Evolutionary conservation across 2,797 vertebrate species (phyloP).

Genomic region (Argya squamiceps): DNA sequence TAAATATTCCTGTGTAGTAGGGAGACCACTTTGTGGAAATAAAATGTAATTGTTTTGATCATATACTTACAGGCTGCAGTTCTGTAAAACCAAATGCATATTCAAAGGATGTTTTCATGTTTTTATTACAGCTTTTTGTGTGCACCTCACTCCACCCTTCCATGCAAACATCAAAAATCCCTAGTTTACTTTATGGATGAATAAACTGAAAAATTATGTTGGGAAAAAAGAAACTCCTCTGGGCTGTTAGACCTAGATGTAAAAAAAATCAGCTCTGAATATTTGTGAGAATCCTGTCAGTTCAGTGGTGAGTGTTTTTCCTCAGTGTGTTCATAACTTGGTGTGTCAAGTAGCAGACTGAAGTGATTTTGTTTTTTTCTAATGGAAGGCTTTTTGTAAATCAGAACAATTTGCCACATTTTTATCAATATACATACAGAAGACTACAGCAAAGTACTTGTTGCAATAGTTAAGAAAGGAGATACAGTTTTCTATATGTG

Average conservation of each 20-base stretch:
- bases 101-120: conserved; percentile 10
- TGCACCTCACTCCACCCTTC: neutral
- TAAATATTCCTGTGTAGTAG: neutral
- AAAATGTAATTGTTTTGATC: neutral
- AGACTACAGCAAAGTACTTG: neutral
- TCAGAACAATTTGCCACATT: neutral
- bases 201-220: conserved; percentile 31
- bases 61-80: neutral
- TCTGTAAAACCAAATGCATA: conserved; percentile 11
- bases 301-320: neutral
- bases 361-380: neutral
- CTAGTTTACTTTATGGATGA: conserved; percentile 34
- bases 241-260: neutral
- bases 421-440: neutral
- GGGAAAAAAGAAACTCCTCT: conserved; percentile 8
- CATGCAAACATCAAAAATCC: conserved; percentile 12
- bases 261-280: neutral
- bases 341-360: neutral
- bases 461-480: neutral
- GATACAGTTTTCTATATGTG: neutral
- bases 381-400: neutral
- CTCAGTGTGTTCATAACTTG: neutral
- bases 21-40: neutral
- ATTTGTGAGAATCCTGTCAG: conserved; percentile 4
- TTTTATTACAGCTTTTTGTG: neutral